Evolutionary conservation across 2,113 vertebrate species (phyloP).

Genomic region (Carollia perspicillata): DNA sequence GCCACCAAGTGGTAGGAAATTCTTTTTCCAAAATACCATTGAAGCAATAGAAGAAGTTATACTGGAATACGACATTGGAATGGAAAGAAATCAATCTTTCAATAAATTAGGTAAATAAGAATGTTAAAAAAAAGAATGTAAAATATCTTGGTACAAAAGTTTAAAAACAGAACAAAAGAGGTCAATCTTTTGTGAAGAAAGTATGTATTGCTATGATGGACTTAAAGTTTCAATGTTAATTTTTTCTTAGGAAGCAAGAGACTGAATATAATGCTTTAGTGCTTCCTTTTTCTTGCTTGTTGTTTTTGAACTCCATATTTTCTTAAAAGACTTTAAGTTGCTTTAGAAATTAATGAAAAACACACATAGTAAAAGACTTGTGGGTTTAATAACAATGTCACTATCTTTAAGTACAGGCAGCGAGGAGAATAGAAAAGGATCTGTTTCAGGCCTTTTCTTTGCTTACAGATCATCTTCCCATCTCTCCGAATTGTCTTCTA

Average conservation of each 20-base stretch:
- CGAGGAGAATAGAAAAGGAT: neutral
- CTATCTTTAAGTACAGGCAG: neutral
- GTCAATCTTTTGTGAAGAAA: neutral
- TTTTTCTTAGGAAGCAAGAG: neutral
- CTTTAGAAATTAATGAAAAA: neutral
- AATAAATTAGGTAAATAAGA: neutral
- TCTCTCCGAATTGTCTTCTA: neutral
- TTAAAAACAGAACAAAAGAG: constrained; percentile 16
- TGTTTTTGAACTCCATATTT: constrained; percentile 4
- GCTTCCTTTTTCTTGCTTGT: neutral
- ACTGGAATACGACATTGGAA: neutral
- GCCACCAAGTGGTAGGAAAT: constrained; percentile 84
- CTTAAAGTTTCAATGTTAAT: neutral
- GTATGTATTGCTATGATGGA: neutral
- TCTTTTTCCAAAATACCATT: constrained; percentile 40
- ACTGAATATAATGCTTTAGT: neutral
- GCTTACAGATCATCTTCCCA: neutral
- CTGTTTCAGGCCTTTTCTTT: neutral
- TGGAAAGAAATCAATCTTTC: neutral
- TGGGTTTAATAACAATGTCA: neutral
- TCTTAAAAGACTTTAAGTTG: neutral
- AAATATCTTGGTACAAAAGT: neutral
- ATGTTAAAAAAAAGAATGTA: neutral
- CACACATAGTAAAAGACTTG: neutral
- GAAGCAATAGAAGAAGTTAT: constrained; percentile 16